phyloP scores from a whole-genome alignment of 1,140 invertebrate genomes.

The Drosophila busckii region DNA sequence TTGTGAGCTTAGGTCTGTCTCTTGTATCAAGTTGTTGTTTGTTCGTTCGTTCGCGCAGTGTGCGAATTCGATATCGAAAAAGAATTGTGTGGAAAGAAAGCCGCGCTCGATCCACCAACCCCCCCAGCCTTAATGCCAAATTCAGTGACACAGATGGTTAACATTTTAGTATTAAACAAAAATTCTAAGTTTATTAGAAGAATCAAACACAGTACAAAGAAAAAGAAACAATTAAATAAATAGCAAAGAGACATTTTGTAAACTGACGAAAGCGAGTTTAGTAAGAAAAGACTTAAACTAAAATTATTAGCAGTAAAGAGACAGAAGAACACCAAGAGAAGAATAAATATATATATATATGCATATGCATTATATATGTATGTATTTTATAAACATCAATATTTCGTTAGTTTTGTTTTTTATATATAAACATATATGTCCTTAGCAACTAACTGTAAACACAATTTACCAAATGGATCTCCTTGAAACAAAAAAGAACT shows the following conservation, averaged over 20 bases:
- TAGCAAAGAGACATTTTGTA: neutral
- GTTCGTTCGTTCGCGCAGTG: too few species aligned
- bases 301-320: constrained; percentile 9
- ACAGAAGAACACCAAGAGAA: constrained; percentile 9
- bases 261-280: too few species aligned
- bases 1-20: too few species aligned
- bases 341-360: constrained; percentile 1
- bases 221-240: neutral
- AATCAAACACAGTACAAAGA: constrained; percentile 27
- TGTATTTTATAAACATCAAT: neutral
- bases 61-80: too few species aligned
- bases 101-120: too few species aligned
- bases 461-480: constrained; percentile 54
- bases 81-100: too few species aligned
- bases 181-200: constrained; percentile 25
- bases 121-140: neutral
- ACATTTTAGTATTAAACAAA: constrained; percentile 22
- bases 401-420: constrained; percentile 18
- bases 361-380: constrained; percentile 16
- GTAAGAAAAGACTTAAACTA: neutral
- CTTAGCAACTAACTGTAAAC: constrained; percentile 23
- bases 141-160: neutral
- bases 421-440: constrained; percentile 24
- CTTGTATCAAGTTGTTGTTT: too few species aligned
- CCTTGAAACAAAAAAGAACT: constrained; percentile 44